Evolutionary conservation across 92 coral and sea anemone species (phyloP).

Genomic region (Porites divaricata): DNA sequence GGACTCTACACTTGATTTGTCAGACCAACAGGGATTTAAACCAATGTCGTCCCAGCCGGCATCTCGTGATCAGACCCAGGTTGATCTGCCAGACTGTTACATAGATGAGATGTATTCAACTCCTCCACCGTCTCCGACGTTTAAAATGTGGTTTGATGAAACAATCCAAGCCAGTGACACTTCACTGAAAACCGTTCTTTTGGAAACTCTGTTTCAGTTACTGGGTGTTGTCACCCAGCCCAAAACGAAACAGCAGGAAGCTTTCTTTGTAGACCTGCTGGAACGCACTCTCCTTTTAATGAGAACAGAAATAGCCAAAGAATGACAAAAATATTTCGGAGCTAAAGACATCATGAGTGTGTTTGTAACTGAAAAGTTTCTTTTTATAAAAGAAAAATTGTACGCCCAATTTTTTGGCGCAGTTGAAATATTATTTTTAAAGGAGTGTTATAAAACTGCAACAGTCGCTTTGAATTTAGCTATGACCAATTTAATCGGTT

Average conservation of each 20-base stretch:
- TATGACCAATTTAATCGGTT: no score
- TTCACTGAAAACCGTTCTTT: slow-evolving; percentile 26
- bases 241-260: slow-evolving; percentile 39
- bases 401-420: slow-evolving; percentile 21
- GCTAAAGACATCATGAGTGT: background rate
- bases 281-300: slow-evolving; percentile 34
- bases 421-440: background rate
- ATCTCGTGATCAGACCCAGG: background rate
- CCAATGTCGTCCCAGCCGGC: background rate
- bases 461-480: no score
- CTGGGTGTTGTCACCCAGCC: slow-evolving; percentile 41
- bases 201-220: slow-evolving; percentile 43
- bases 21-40: background rate
- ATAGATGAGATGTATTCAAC: slow-evolving; percentile 20
- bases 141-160: slow-evolving; percentile 34
- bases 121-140: slow-evolving; percentile 38
- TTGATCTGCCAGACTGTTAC: slow-evolving; percentile 4
- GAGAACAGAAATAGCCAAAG: slow-evolving; percentile 31
- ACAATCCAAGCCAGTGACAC: background rate
- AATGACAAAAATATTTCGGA: background rate
- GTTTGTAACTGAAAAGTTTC: slow-evolving; percentile 8
- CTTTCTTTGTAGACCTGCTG: slow-evolving; percentile 35
- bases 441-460: no score
- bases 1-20: background rate
- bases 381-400: slow-evolving; percentile 44